Evolutionary conservation across 2,797 vertebrate species (phyloP).

Genomic region (Scolopax rusticola): DNA sequence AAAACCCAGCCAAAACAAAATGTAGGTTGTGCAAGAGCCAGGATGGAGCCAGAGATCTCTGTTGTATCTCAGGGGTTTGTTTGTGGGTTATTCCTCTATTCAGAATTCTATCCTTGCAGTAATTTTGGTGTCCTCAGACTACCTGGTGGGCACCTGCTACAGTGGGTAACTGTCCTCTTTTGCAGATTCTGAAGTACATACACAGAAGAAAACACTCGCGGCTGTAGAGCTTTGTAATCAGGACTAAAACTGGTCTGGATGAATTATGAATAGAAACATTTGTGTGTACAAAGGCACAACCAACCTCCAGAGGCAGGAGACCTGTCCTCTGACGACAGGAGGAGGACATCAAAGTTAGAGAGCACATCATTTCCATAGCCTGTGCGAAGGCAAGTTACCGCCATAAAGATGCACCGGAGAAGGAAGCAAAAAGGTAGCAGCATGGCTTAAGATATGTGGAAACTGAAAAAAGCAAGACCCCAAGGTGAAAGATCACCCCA

Average conservation of each 20-base stretch:
- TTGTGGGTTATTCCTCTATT: neutral
- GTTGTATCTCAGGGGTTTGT: neutral
- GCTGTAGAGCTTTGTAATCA: neutral
- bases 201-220: neutral
- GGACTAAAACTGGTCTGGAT: neutral
- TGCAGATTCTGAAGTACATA: neutral
- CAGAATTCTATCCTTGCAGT: neutral
- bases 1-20: conserved; percentile 45
- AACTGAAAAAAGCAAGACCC: neutral
- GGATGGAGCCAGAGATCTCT: conserved; percentile 4
- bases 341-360: neutral
- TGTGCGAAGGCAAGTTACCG: neutral
- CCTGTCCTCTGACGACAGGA: neutral
- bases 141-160: neutral
- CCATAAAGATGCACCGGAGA: neutral
- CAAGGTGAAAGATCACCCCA: neutral
- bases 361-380: neutral
- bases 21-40: neutral
- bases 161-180: neutral
- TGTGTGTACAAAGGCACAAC: neutral
- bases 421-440: neutral
- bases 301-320: neutral
- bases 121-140: neutral
- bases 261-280: neutral
- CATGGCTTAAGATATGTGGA: neutral